These are phyloP conservation scores for Rhagoletis zephyria DNA, from an alignment of 1,140 invertebrate species.

Conservation along the genomic window DNA sequence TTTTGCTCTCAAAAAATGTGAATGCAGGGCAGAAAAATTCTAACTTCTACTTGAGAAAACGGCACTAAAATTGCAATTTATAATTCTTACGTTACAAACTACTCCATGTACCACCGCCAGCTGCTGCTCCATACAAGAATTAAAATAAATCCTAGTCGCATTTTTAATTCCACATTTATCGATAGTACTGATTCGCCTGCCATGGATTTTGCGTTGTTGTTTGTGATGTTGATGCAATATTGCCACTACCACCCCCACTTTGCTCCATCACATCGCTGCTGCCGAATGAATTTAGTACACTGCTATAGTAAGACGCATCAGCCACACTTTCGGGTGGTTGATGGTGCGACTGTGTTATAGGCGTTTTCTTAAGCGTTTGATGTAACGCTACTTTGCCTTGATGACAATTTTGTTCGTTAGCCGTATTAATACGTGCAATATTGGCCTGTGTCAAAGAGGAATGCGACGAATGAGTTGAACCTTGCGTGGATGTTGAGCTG, in stretches of 20 bases:
- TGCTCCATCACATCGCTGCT: slow-evolving; percentile 42
- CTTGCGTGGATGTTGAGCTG: slow-evolving; percentile 57
- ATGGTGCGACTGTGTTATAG: slow-evolving; percentile 54
- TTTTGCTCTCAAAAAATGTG: no score
- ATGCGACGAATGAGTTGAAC: slow-evolving; percentile 62
- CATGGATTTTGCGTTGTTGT: slow-evolving; percentile 41
- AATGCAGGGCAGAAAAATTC: no score
- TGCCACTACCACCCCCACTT: neutral
- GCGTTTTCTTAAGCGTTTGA: slow-evolving; percentile 67
- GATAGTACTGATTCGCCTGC: slow-evolving; percentile 56
- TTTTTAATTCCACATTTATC: slow-evolving; percentile 42
- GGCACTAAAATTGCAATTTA: no score
- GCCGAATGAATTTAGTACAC: slow-evolving; percentile 68
- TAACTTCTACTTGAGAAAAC: no score
- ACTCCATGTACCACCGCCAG: neutral
- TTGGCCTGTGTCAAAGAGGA: slow-evolving; percentile 69
- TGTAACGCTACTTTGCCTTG: slow-evolving; percentile 69
- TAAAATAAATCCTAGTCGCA: neutral
- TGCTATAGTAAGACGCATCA: slow-evolving; percentile 71
- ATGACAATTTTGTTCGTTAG: slow-evolving; percentile 71
- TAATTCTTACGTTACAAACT: neutral
- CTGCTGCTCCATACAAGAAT: neutral
- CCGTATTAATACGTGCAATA: slow-evolving; percentile 68
- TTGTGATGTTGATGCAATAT: slow-evolving; percentile 1
- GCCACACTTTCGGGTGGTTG: slow-evolving; percentile 69